These are phyloP conservation scores for Linyphia triangularis DNA, from an alignment of 2,888 invertebrate genomes.

Conservation along the genomic window DNA sequence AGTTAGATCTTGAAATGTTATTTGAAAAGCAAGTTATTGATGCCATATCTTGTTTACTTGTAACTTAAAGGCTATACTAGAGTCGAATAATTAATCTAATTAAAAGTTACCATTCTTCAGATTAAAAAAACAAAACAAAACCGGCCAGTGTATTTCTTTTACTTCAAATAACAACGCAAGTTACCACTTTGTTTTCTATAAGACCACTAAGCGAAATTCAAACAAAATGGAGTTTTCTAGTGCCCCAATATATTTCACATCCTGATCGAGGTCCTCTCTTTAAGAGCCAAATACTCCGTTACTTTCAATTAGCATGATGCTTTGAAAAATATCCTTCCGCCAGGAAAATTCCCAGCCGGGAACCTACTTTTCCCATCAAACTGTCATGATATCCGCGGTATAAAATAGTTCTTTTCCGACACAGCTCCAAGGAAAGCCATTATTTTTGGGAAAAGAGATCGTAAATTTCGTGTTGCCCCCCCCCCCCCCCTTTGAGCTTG, in stretches of 20 bases:
- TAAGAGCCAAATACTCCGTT: conserved; percentile 20
- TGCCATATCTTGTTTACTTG: no score
- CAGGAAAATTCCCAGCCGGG: not conserved
- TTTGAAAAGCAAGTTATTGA: no score
- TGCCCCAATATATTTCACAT: not conserved
- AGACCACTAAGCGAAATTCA: not conserved
- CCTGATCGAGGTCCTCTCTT: not conserved
- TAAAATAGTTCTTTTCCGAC: conserved; percentile 30
- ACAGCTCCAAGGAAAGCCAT: conserved; percentile 6
- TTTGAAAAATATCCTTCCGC: conserved; percentile 11
- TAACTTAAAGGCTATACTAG: no score
- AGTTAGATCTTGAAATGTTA: no score
- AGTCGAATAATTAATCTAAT: no score
- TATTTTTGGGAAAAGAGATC: conserved; percentile 20
- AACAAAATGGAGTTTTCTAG: not conserved
- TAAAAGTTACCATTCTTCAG: no score
- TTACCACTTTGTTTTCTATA: not conserved
- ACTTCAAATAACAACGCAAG: no score
- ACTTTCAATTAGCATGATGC: conserved; percentile 37
- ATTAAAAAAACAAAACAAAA: no score
- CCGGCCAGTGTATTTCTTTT: no score
- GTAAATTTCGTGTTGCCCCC: conserved; percentile 25
- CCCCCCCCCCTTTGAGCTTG: not conserved
- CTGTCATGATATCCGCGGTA: conserved; percentile 21
- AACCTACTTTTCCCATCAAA: conserved; percentile 44